Evolutionary conservation across 1,140 invertebrate genomes (phyloP), one percentile per base, ranked within the genome.

Genomic region (Dolichoris vasculosae): DNA sequence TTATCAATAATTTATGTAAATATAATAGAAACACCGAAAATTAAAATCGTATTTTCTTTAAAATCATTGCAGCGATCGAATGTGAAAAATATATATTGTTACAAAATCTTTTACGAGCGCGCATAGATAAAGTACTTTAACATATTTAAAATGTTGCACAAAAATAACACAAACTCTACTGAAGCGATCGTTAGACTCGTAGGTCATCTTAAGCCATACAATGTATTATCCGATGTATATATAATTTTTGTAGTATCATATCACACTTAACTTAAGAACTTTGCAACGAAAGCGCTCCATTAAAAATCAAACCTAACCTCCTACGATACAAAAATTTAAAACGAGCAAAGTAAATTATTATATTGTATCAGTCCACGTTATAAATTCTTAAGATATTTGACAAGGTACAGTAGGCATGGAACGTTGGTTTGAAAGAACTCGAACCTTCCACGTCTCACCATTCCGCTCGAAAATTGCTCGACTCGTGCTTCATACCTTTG

Each of bases 51-150:
- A 46, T 46, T 46, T 6, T 46, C 13, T 46, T 46, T 46, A 46
- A 46, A 13, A 46, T 7, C 13, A 46, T 59, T 59, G 2, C 20
- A 26, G 55, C 23, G 23, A 17, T 55, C 23, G 13, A 35, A 30
- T 38, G 38, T 32, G 1, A n/a, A 38, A 69, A 32, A 69, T 4
- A 69, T 69, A 3, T 23, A 69, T 4, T 20, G 6, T 40, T 73
- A 2, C 30, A 35, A 73, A 73, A 43, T 43, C 9, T n/a, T 43
- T 0, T 43, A 71, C 20, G 69, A 7, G n/a, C 30, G 40, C 15
- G 69, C 69, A 73, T 73, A 73, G 38, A 73, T 73, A 73, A 73
- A 17, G 38, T 73, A n/a, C 38, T 35, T 73, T 43, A 73, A 20
- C 38, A n/a, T n/a, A 43, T 23, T 43, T 30, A 43, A 38, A n/a